Evolutionary conservation across 2,797 vertebrate species (phyloP), one percentile per base, ranked within the genome.

Genomic region (Trichosurus vulpecula): DNA sequence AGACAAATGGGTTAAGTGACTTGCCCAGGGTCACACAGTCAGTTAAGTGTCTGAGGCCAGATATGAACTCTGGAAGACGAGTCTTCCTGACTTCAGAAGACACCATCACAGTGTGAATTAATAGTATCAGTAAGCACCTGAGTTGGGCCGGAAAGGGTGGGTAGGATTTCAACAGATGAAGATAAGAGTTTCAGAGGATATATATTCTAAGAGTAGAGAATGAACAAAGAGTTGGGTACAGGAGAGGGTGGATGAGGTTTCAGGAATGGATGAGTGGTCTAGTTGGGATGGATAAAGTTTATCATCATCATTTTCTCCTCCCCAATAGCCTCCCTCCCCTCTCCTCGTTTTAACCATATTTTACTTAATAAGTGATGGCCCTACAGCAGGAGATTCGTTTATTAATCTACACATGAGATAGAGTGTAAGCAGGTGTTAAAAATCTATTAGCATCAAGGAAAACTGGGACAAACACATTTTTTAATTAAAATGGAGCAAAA

Each of bases 381-480:
- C 29, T 53, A 41, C 81, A 30, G 31, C 56, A 90, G 51, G 51
- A 16, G 35, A 52, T 29, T 9, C 0, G 0, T 2, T 14, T 90
- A 61, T 52, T 58, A 74, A 92, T 94, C 27, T n/a, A 90, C 66
- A 81, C 54, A 27, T 8, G 3, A 27, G 90, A 8, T 0, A 0
- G 25, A 61, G 3, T 74, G 29, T 52, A 95, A 54, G 12, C 66
- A 52, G n/a, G 22, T 92, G 58, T 58, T 54, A 96, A 93, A 94
- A 96, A 90, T 41, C 52, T 54, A 52, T 87, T 93, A 91, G n/a
- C 6, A 2, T 91, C 13, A 53, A 56, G 74, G 54, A 94, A 94
- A 97, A 91, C 52, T 92, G 90, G 66, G 54, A 74, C 92, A 95
- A 91, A 16, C 27, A 6, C 93, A 96, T 66, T 94, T 35, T 25